A percentile compares a stretch with the other conserved stretches of the same genome.
phyloP scores from a whole-genome alignment of 2,797 vertebrate species.

The Ctenopoma kingsleyae region DNA sequence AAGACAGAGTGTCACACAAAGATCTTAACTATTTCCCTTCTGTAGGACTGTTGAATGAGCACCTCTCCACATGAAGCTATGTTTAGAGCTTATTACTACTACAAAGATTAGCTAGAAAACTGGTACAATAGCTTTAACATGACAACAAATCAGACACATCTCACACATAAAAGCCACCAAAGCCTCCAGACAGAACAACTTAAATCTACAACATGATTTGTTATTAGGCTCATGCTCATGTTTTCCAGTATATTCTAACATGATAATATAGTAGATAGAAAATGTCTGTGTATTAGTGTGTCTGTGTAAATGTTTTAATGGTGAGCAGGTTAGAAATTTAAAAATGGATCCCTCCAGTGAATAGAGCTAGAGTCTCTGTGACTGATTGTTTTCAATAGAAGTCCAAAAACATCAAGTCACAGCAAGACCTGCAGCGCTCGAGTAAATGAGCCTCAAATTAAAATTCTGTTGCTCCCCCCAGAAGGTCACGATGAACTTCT shows the following conservation, averaged over 20 bases:
- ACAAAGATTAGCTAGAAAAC: too few species aligned
- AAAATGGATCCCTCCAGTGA: background rate
- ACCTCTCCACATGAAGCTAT: too few species aligned
- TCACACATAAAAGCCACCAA: background rate
- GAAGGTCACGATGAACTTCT: slow-evolving; percentile 19
- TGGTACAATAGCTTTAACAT: background rate
- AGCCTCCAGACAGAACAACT: background rate
- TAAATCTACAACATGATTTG: background rate
- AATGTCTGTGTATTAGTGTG: background rate
- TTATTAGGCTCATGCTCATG: background rate
- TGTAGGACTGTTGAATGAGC: too few species aligned
- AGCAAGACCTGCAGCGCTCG: background rate
- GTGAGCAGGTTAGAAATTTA: background rate
- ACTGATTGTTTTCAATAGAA: background rate
- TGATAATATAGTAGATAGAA: too few species aligned
- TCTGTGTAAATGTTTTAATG: background rate
- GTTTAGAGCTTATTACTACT: too few species aligned
- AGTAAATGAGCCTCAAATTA: slow-evolving; percentile 19
- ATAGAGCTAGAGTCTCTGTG: background rate
- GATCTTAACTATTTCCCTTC: too few species aligned
- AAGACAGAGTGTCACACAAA: too few species aligned
- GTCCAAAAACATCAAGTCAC: slow-evolving; percentile 13
- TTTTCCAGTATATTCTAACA: background rate
- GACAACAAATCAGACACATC: too few species aligned
- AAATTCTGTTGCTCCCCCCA: slow-evolving; percentile 8